Conservation (phyloP, 2,797 vertebrate genomes). For the Cuniculus paca region DNA sequence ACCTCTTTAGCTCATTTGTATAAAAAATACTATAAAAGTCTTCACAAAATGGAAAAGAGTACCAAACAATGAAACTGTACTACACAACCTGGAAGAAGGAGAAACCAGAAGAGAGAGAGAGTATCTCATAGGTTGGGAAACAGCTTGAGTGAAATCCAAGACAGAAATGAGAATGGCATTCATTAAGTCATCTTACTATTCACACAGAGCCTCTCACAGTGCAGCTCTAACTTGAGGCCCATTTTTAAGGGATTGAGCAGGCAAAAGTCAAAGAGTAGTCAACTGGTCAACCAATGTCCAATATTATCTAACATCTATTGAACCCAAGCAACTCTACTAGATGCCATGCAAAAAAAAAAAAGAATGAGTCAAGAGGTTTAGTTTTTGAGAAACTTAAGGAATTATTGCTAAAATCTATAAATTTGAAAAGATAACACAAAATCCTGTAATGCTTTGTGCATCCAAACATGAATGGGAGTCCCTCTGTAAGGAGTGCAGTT, state of each 20-base stretch:
- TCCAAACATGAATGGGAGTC: neutral
- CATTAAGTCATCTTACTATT: neutral
- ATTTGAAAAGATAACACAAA: neutral
- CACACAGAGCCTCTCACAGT: neutral
- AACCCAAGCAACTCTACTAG: neutral
- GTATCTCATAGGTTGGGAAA: no score
- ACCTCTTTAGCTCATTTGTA: neutral
- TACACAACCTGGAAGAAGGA: neutral
- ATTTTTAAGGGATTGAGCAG: neutral
- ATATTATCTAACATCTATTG: neutral
- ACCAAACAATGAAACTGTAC: neutral
- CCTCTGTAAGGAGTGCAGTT: neutral
- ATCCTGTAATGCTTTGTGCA: neutral
- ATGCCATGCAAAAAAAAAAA: neutral
- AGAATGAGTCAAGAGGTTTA: neutral
- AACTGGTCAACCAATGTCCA: neutral
- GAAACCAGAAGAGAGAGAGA: neutral
- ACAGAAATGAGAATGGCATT: neutral
- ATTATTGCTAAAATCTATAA: neutral
- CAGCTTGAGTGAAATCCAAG: neutral
- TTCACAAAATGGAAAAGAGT: neutral
- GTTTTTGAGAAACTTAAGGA: neutral
- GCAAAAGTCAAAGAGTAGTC: neutral
- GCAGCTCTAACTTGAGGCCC: neutral
- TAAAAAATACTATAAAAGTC: conserved; percentile 10